phyloP scores from a whole-genome alignment of 92 coral and sea anemone genomes.

The Palythoa grandiflora region DNA sequence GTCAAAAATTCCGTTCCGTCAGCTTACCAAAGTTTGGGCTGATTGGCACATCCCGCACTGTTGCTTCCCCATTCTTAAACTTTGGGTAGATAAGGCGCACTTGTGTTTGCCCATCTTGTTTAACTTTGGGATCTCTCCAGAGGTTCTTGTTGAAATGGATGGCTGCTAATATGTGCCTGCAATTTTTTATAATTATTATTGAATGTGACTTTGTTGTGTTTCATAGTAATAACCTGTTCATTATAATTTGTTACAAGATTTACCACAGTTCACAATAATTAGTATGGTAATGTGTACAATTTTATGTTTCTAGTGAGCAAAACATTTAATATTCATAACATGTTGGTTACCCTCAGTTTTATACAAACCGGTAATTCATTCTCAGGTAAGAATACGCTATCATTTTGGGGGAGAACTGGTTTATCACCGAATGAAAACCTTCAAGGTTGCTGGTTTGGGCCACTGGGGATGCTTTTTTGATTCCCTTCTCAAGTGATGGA shows the following conservation, averaged over 20 bases:
- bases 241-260: background rate
- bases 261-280: constrained; percentile 19
- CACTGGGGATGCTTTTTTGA: constrained; percentile 59
- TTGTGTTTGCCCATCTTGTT: constrained; percentile 18
- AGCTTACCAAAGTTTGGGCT: constrained; percentile 35
- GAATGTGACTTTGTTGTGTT: constrained; percentile 19
- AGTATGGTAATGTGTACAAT: constrained; percentile 20
- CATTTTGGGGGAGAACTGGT: constrained; percentile 36
- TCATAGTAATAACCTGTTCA: too few species aligned
- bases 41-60: constrained; percentile 23
- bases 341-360: constrained; percentile 13
- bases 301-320: constrained; percentile 22
- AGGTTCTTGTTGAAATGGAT: constrained; percentile 39
- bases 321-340: background rate
- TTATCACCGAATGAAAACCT: constrained; percentile 17
- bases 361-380: constrained; percentile 11
- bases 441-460: constrained; percentile 53
- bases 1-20: constrained; percentile 28
- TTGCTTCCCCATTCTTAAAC: constrained; percentile 31
- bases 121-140: constrained; percentile 31
- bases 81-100: constrained; percentile 22
- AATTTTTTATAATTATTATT: constrained; percentile 4
- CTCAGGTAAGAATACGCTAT: constrained; percentile 25
- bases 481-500: constrained; percentile 44
- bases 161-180: constrained; percentile 34